Base-by-base conservation (phyloP, 2,797 vertebrate species). In the Paratrypauchen microcephalus region DNA sequence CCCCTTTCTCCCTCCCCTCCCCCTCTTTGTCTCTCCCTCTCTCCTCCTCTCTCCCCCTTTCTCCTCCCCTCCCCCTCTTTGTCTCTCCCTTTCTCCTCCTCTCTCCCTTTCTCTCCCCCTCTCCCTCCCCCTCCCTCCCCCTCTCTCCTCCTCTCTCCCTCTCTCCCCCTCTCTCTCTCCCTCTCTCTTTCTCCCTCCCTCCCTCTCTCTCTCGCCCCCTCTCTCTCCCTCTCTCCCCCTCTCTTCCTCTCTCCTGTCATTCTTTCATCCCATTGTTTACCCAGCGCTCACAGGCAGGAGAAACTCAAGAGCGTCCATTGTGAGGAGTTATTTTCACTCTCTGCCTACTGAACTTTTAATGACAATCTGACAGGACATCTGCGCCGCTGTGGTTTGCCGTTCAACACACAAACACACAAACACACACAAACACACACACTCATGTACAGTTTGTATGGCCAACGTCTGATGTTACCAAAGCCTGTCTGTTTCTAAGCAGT, bases 271-370 rank as follows among this genome's bases (percentile, higher is more conserved):
- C 60, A 72, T 70, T 76, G 70, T 82, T 79, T 64, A 64, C 55
- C 36, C 5, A 54, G 61, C 73, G 68, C 60, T n/a, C n/a, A 45
- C 41, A 45, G 3, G 50, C 50, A 75, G 56, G 3, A 75, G 82
- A 81, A 77, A 80, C 73, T 77, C 69, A 52, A 75, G 60, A 70
- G 48, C 56, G 1, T 69, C 71, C 71, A 75, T 84, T 83, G 80
- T 81, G 71, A 75, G 24, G 68, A 74, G 55, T 66, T 5, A 75
- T 83, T 80, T 82, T 79, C 74, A 73, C 58, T 54, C 67, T 75
- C 78, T 69, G 76, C 69, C 70, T 78, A 50, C 75, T 84, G 74
- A 86, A 83, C 81, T 50, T 86, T 85, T 80, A 80, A 83, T 86
- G 83, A 75, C 70, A 73, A 68, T 63, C 63, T 83, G 75, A 79